Conservation (phyloP, 2,797 vertebrate species). For the Garrulus glandarius region DNA sequence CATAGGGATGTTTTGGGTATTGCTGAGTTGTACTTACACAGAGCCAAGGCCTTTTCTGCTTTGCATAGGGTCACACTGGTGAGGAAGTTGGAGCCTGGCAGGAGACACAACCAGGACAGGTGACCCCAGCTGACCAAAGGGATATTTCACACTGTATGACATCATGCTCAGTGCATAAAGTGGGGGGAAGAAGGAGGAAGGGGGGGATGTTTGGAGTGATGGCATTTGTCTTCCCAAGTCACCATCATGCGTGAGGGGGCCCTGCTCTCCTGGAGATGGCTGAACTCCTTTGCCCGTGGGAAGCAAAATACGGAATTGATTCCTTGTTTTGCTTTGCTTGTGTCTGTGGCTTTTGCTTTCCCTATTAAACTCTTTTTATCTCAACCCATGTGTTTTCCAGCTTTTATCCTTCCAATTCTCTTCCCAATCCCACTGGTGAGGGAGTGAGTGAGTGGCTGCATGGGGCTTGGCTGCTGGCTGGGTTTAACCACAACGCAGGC, state of each 20-base stretch:
- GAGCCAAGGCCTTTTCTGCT: background rate
- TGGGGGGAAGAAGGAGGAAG: background rate
- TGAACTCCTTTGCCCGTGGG: background rate
- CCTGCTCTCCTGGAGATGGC: background rate
- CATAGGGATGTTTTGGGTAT: background rate
- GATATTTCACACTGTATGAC: background rate
- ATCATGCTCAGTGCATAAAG: background rate
- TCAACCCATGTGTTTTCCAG: background rate
- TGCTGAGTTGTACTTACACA: background rate
- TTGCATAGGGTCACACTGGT: background rate
- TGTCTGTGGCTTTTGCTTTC: background rate
- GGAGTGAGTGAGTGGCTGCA: background rate
- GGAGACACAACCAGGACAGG: background rate
- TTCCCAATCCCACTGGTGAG: background rate
- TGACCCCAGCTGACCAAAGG: background rate
- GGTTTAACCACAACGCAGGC: background rate
- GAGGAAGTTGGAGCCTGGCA: background rate
- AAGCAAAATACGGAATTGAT: background rate
- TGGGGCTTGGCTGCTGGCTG: background rate
- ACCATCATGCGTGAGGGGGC: fast-evolving
- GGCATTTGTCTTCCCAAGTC: background rate
- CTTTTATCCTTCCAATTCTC: background rate
- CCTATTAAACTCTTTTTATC: background rate
- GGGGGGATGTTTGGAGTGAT: background rate
- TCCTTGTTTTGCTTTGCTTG: background rate